phyloP scores from a whole-genome alignment of 2,113 vertebrate genomes.

The Callospermophilus lateralis region DNA sequence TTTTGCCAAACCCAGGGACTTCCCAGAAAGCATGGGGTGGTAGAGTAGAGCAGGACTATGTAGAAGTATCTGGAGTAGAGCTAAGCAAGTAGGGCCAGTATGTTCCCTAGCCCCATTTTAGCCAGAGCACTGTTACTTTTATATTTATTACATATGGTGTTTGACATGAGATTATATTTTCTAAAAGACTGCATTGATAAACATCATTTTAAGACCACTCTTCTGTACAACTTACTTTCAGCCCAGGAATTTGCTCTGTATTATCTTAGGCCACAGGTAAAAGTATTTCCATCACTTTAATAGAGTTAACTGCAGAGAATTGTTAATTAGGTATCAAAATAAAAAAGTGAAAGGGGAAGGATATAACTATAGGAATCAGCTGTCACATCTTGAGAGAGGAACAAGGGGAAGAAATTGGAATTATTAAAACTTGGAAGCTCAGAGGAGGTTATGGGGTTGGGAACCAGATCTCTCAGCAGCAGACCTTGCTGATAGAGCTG shows the following conservation, averaged over 20 bases:
- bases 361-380: not conserved
- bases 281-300: not conserved
- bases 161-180: constrained; percentile 10
- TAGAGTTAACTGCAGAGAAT: not conserved
- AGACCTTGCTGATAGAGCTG: not conserved
- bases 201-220: constrained; percentile 20
- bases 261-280: not conserved
- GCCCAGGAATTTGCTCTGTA: not conserved
- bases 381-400: not conserved
- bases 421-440: not conserved
- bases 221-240: not conserved
- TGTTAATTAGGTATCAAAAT: not conserved
- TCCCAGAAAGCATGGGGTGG: not conserved
- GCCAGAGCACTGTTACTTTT: not conserved
- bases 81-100: not conserved
- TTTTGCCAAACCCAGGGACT: not conserved
- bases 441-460: not conserved
- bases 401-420: not conserved
- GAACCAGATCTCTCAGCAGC: not conserved
- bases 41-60: not conserved
- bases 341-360: not conserved
- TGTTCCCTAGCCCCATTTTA: not conserved
- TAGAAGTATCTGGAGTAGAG: not conserved
- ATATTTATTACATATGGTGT: not conserved
- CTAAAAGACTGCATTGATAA: not conserved